Conservation (phyloP, 2,888 invertebrate species). For the Drosophila anomelani region DNA sequence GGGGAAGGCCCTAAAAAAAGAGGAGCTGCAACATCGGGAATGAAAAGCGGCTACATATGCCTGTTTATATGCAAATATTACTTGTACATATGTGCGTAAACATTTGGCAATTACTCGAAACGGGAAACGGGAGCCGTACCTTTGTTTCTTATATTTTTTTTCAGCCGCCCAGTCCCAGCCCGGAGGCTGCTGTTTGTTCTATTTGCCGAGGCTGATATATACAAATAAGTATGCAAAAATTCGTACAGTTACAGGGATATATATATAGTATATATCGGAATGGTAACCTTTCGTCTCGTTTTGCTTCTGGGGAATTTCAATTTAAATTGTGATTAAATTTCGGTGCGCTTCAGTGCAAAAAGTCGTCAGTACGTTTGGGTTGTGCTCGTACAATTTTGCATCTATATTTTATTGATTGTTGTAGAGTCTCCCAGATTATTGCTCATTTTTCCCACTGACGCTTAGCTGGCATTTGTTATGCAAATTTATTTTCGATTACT, state of each 20-base stretch:
- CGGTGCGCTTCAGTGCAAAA: constrained; percentile 53
- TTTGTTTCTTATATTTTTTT: constrained; percentile 35
- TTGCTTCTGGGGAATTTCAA: constrained; percentile 64
- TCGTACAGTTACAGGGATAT: constrained; percentile 10
- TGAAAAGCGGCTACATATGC: constrained; percentile 72
- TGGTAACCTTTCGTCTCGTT: constrained; percentile 25
- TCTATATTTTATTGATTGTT: constrained; percentile 57
- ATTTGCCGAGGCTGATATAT: constrained; percentile 50
- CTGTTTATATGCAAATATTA: constrained; percentile 78
- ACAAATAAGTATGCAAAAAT: constrained; percentile 45
- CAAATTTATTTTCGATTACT: constrained; percentile 81
- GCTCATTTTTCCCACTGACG: constrained; percentile 43
- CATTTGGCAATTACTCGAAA: constrained; percentile 74
- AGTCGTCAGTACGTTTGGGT: constrained; percentile 36
- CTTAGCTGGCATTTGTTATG: constrained; percentile 73
- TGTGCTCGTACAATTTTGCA: constrained; percentile 18
- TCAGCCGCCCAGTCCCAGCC: constrained; percentile 21
- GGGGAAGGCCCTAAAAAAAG: constrained; percentile 42
- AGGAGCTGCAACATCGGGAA: constrained; percentile 55
- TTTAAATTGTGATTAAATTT: constrained; percentile 76
- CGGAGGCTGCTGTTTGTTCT: constrained; percentile 62
- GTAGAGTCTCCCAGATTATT: constrained; percentile 38
- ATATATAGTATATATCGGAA: constrained; percentile 14
- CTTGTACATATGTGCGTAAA: constrained; percentile 73
- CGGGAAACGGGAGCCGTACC: constrained; percentile 39